phyloP scores from a whole-genome alignment of 1,140 invertebrate genomes.

The Drosophila burlai region DNA sequence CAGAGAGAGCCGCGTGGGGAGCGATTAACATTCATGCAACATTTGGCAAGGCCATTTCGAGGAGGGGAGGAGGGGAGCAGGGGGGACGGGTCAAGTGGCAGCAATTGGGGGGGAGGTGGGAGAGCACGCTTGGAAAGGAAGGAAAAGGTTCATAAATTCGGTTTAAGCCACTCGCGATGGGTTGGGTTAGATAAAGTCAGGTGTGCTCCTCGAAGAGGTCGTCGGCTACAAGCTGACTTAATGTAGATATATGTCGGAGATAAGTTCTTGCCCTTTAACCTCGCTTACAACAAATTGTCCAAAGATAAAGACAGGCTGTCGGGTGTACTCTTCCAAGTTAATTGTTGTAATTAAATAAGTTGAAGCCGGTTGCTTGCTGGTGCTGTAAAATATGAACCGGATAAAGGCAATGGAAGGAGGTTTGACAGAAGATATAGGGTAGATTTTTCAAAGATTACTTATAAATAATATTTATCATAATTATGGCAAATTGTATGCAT shows the following conservation, averaged over 20 bases:
- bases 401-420: no score
- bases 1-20: slow-evolving; percentile 4
- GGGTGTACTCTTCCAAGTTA: background rate
- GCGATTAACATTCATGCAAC: slow-evolving; percentile 51
- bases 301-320: background rate
- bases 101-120: background rate
- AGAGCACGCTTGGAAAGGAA: slow-evolving; percentile 3
- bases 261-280: slow-evolving; percentile 1
- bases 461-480: background rate
- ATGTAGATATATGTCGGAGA: slow-evolving; percentile 10
- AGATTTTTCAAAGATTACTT: no score
- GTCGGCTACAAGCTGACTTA: background rate
- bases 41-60: slow-evolving; percentile 31
- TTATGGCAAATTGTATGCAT: no score
- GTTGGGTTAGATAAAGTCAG: slow-evolving; percentile 3
- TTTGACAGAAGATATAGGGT: no score
- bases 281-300: slow-evolving; percentile 2
- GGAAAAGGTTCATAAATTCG: slow-evolving; percentile 28
- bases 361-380: background rate
- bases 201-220: slow-evolving; percentile 13
- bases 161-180: slow-evolving; percentile 18
- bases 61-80: no score
- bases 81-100: slow-evolving; percentile 1
- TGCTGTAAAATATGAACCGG: background rate
- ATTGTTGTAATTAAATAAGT: slow-evolving; percentile 14